phyloP scores from a whole-genome alignment of 1,140 invertebrate species.

The Drosophila burlai region DNA sequence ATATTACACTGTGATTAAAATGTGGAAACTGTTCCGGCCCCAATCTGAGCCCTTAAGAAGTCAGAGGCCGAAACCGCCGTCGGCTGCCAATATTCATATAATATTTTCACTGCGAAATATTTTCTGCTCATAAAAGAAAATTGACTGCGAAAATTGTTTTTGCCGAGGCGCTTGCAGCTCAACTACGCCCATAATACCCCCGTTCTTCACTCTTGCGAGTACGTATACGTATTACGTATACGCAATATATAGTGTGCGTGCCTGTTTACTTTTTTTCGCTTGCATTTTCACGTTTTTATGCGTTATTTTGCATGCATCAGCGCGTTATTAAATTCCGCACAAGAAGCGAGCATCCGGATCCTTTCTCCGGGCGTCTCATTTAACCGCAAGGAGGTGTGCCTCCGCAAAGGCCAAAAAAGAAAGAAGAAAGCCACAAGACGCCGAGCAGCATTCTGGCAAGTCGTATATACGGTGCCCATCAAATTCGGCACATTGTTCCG shows the following conservation, averaged over 20 bases:
- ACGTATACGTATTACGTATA: conserved; percentile 9
- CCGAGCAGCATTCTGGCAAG: conserved; percentile 8
- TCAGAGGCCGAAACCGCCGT: conserved; percentile 27
- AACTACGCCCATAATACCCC: conserved; percentile 12
- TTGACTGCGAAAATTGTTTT: conserved; percentile 83
- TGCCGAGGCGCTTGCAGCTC: conserved; percentile 51
- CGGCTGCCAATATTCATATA: conserved; percentile 76
- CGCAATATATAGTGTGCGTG: conserved; percentile 18
- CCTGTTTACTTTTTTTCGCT: conserved; percentile 62
- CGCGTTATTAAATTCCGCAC: conserved; percentile 77
- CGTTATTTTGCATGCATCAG: conserved; percentile 82
- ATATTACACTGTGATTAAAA: neutral
- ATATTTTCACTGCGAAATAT: conserved; percentile 77
- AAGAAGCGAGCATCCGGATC: conserved; percentile 26
- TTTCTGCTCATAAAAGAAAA: conserved; percentile 81
- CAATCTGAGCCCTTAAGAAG: conserved; percentile 6
- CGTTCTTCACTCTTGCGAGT: conserved; percentile 14
- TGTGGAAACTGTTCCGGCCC: neutral
- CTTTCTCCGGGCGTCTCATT: conserved; percentile 43
- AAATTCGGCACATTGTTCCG: conserved; percentile 66
- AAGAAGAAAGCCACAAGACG: conserved; percentile 24
- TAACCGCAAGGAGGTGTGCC: conserved; percentile 45
- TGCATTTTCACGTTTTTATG: conserved; percentile 80
- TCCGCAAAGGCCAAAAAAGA: conserved; percentile 42
- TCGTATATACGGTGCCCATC: conserved; percentile 32